Evolutionary conservation across 1,140 invertebrate genomes (phyloP).

Genomic region (Yoshiicerus persimilis): DNA sequence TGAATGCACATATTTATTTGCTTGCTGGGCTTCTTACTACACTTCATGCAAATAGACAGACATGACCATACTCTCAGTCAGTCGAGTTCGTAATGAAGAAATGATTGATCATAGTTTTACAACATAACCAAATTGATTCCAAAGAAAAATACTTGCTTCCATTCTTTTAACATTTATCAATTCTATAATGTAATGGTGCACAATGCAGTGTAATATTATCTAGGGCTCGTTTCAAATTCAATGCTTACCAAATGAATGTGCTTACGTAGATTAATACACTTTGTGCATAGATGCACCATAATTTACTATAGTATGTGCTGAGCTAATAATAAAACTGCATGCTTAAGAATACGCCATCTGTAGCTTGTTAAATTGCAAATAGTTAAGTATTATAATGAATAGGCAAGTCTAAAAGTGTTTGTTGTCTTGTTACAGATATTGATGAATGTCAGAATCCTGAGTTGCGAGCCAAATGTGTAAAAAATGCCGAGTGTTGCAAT

Average conservation of each 20-base stretch:
- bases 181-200: not conserved
- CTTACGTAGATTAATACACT: not conserved
- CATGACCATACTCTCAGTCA: not conserved
- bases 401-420: not conserved
- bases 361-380: not conserved
- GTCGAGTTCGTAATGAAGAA: not conserved
- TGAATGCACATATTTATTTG: not conserved
- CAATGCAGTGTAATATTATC: not conserved
- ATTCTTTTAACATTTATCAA: not conserved
- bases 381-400: not conserved
- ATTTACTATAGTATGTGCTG: not conserved
- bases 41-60: not conserved
- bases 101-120: conserved; percentile 3
- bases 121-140: not conserved
- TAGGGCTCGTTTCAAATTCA: not conserved
- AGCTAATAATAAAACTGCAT: not conserved
- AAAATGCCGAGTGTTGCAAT: conserved; percentile 92
- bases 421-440: conserved; percentile 71
- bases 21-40: not conserved
- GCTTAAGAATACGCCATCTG: not conserved
- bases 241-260: not conserved
- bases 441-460: conserved; percentile 87
- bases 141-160: not conserved
- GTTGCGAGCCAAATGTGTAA: conserved; percentile 77
- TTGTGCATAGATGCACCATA: not conserved